A percentile compares a stretch with the other conserved stretches of the same genome.
Conservation (phyloP, 1,140 invertebrate species). For the Schlechtendalia chinensis region DNA sequence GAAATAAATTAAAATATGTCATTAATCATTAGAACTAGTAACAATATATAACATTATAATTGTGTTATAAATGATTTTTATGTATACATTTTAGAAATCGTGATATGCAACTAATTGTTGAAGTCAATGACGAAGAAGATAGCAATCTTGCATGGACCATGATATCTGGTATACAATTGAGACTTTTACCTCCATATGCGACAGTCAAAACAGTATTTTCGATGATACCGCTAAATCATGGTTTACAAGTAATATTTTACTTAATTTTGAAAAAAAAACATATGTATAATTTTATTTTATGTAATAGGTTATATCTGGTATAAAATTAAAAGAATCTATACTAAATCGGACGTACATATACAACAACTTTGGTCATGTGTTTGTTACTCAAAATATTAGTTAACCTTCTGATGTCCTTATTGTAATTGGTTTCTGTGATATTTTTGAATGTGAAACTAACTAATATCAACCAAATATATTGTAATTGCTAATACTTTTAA, state of each 20-base stretch:
- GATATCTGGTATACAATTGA: constrained; percentile 32
- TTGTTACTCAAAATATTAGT: constrained; percentile 21
- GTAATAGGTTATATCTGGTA: constrained; percentile 29
- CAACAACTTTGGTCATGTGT: constrained; percentile 40
- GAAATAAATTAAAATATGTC: too few species aligned
- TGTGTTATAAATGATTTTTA: background rate
- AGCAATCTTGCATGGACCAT: constrained; percentile 44
- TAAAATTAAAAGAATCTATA: constrained; percentile 36
- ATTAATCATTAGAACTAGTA: too few species aligned
- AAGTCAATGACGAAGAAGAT: constrained; percentile 34
- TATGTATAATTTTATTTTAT: background rate
- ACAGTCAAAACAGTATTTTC: constrained; percentile 42
- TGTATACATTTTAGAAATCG: constrained; percentile 21
- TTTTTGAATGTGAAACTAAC: constrained; percentile 5
- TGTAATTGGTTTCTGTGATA: background rate
- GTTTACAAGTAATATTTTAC: constrained; percentile 24
- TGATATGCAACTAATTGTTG: constrained; percentile 40
- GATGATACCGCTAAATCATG: constrained; percentile 27
- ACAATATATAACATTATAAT: background rate
- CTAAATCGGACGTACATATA: constrained; percentile 29
- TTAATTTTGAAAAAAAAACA: background rate
- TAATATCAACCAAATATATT: background rate
- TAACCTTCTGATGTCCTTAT: background rate
- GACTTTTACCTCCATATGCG: constrained; percentile 39
- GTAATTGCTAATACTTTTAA: background rate